Conservation (phyloP, 2,888 invertebrate species). For the Caenorhabditis sp. region DNA sequence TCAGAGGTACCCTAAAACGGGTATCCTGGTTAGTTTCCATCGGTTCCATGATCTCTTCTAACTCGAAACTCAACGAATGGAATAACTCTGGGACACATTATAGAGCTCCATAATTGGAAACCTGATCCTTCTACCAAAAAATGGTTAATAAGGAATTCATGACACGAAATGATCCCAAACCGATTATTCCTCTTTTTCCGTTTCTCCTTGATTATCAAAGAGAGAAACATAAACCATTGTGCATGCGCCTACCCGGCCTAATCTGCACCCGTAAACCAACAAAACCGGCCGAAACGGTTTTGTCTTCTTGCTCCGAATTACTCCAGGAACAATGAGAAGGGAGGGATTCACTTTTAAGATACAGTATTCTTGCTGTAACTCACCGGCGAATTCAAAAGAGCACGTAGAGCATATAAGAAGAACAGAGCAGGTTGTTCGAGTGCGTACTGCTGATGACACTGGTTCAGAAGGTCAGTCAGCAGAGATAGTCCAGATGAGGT, state of each 20-base stretch:
- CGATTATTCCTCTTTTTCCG: background rate
- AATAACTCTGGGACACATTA: background rate
- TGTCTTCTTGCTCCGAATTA: background rate
- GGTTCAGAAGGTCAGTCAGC: slow-evolving; percentile 71
- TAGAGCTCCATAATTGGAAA: background rate
- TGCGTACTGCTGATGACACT: slow-evolving; percentile 68
- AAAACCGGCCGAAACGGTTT: slow-evolving; percentile 8
- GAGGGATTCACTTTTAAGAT: too few relatives aligned
- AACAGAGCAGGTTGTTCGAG: slow-evolving; percentile 76
- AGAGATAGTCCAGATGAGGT: slow-evolving; percentile 72
- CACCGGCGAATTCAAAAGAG: slow-evolving; percentile 81
- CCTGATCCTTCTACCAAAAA: background rate
- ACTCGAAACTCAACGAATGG: too few relatives aligned
- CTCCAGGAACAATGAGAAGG: too few relatives aligned
- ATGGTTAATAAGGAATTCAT: background rate
- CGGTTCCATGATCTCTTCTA: too few relatives aligned
- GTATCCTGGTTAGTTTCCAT: too few relatives aligned
- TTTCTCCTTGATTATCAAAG: background rate
- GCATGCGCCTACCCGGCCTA: slow-evolving; percentile 43
- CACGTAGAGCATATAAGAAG: slow-evolving; percentile 77
- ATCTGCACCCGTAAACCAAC: slow-evolving; percentile 16
- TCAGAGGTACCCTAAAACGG: too few relatives aligned
- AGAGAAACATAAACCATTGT: slow-evolving; percentile 47
- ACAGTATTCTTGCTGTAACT: background rate
- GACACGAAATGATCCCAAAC: background rate